Evolutionary conservation across 1,140 invertebrate genomes (phyloP), one percentile per base, ranked within the genome.

Genomic region (Penaeus vannamei): DNA sequence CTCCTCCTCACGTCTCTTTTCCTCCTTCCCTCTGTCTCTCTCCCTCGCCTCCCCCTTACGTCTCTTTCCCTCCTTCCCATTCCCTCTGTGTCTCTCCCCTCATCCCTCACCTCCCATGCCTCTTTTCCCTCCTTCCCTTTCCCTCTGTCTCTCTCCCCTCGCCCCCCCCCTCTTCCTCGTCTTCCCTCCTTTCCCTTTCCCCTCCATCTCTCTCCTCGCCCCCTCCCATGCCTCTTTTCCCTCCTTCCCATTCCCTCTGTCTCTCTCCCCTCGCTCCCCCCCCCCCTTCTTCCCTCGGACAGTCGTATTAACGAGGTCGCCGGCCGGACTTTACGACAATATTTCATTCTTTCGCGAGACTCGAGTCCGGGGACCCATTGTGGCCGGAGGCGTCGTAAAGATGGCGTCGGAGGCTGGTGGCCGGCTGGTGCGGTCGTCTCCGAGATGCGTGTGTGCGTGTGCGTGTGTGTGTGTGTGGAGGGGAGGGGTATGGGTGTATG

Each of bases 261-360:
- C 29, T 5, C 76, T 32, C 29, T n/a, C 76, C 29, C 76, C n/a
- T 26, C 69, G n/a, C 29, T 32, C 26, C 29, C 29, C 5, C 29
- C 7, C 76, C 22, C 76, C 4, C 29, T 12, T 32, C 76, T 32
- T 36, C 46, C 32, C 26, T 23, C 8, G 10, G 12, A 84, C 61
- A 61, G 60, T 32, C 61, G 81, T 36, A 61, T 26, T 84, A 42
- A 32, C 81, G 83, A 66, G 83, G 83, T 66, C 32, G 42, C 36
- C n/a, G 36, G 83, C 29, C 1, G 32, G 83, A 36, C 22, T 66
- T 66, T 66, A 72, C 62, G 83, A 66, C 46, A 53, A 85, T 85
- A 85, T 46, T 85, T 85, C 66, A 85, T 72, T 85, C 83, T 85
- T 85, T 46, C 29, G 61, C 64, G 42, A 29, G 83, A 53, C 32